These are phyloP conservation scores for Drosophila rufa DNA, from an alignment of 1,140 invertebrate genomes.

Conservation along the genomic window DNA sequence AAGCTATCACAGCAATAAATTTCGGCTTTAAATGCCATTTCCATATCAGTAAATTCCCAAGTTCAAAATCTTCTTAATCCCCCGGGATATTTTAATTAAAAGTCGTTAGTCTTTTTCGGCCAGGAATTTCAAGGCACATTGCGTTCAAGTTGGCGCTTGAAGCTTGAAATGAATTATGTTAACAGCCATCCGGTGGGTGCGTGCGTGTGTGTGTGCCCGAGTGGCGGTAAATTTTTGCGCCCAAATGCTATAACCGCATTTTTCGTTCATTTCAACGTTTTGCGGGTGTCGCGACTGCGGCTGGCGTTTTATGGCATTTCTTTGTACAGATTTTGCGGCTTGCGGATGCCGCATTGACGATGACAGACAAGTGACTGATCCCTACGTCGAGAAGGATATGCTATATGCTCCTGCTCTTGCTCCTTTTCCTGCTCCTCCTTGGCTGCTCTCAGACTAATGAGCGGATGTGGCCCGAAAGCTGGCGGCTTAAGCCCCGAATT, in stretches of 20 bases:
- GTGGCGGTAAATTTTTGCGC: constrained; percentile 34
- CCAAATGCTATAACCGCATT: constrained; percentile 50
- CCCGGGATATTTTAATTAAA: constrained; percentile 57
- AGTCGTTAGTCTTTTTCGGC: constrained; percentile 45
- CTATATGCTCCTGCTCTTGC: background rate
- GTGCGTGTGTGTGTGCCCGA: background rate
- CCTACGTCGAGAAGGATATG: constrained; percentile 7
- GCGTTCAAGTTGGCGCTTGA: constrained; percentile 23
- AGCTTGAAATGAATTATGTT: constrained; percentile 52
- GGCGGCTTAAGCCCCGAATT: constrained; percentile 36
- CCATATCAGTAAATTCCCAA: constrained; percentile 35
- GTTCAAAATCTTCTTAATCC: constrained; percentile 23
- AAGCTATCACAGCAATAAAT: constrained; percentile 11
- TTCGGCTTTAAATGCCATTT: constrained; percentile 17
- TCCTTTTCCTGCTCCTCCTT: background rate
- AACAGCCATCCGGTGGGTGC: constrained; percentile 30
- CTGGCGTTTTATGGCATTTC: constrained; percentile 61
- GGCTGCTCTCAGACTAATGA: constrained; percentile 43
- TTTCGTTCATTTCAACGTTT: constrained; percentile 54
- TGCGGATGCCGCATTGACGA: constrained; percentile 37
- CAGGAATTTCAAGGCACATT: constrained; percentile 28
- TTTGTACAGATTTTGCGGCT: constrained; percentile 60
- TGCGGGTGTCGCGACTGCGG: constrained; percentile 48
- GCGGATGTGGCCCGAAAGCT: constrained; percentile 31
- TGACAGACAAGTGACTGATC: constrained; percentile 43